A percentile compares a stretch with the other conserved stretches of the same genome.
These are phyloP conservation scores for Athrips mouffetella DNA, from an alignment of 2,888 invertebrate genomes.

Conservation along the genomic window DNA sequence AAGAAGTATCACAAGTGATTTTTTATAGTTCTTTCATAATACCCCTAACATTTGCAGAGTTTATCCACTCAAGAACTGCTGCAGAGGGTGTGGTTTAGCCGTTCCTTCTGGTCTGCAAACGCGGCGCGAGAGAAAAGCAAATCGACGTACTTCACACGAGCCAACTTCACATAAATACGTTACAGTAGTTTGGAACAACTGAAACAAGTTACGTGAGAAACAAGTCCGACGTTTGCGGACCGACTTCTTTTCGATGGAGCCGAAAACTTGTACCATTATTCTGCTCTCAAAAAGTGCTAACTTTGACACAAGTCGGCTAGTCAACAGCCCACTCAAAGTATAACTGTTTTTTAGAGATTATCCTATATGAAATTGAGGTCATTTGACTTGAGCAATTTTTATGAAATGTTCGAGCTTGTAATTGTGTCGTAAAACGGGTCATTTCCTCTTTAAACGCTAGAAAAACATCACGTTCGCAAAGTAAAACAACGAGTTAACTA, in stretches of 20 bases:
- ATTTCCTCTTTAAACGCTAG: constrained; percentile 26
- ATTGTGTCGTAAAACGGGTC: constrained; percentile 23
- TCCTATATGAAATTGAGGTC: neutral
- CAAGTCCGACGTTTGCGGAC: constrained; percentile 27
- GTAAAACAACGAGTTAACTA: constrained; percentile 42
- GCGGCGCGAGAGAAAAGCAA: constrained; percentile 36
- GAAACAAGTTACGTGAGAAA: constrained; percentile 33
- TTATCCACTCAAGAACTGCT: too few species aligned
- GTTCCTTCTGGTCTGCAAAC: too few species aligned
- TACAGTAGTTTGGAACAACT: constrained; percentile 30
- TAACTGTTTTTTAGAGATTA: constrained; percentile 1
- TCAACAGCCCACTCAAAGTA: neutral
- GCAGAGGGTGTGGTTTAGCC: too few species aligned
- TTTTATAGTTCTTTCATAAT: too few species aligned
- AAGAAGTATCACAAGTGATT: too few species aligned
- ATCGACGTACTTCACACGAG: constrained; percentile 33
- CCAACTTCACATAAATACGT: constrained; percentile 21
- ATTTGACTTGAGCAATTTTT: too few species aligned
- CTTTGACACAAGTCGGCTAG: neutral
- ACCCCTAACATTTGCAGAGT: too few species aligned
- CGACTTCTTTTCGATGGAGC: constrained; percentile 17
- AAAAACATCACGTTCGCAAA: constrained; percentile 50
- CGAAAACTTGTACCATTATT: constrained; percentile 1
- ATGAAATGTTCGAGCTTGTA: too few species aligned
- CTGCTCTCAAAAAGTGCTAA: constrained; percentile 5